A percentile compares a stretch with the other conserved stretches of the same genome.
Conservation (phyloP, 2,797 vertebrate species). For the Sardinella longiceps region DNA sequence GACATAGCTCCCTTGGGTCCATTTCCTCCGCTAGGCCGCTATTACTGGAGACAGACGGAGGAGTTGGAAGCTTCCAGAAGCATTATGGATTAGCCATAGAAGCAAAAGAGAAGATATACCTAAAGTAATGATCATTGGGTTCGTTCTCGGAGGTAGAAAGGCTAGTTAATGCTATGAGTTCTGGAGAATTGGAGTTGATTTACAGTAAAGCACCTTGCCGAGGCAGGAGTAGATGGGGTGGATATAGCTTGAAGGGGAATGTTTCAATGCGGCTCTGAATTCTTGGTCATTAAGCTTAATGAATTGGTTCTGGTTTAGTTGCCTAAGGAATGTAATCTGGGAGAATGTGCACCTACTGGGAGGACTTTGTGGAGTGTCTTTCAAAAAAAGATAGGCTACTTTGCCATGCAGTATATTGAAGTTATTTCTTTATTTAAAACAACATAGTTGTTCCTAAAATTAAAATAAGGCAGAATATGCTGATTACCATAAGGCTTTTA, state of each 20-base stretch:
- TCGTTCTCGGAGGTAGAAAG: not conserved
- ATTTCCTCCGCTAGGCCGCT: not conserved
- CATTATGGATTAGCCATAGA: not conserved
- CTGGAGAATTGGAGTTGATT: not conserved
- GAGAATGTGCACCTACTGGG: not conserved
- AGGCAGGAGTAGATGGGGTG: not conserved
- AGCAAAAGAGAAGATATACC: not conserved
- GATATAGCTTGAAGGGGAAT: not conserved
- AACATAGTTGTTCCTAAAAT: too few relatives aligned
- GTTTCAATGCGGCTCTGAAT: not conserved
- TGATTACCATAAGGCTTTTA: too few relatives aligned
- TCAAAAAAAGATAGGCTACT: not conserved
- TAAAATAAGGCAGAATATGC: too few relatives aligned
- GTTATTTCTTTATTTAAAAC: too few relatives aligned
- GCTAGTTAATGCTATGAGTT: not conserved
- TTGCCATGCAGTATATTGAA: not conserved
- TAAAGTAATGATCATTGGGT: conserved; percentile 7
- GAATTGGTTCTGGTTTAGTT: not conserved
- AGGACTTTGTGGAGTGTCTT: not conserved
- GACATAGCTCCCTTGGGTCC: not conserved
- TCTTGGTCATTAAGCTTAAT: too few relatives aligned
- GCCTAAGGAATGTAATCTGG: not conserved
- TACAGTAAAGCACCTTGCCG: not conserved
- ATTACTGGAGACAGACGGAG: not conserved
- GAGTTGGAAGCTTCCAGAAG: not conserved